Evolutionary conservation across 2,113 vertebrate genomes (phyloP).

Genomic region (Nyctereutes procyonoides): DNA sequence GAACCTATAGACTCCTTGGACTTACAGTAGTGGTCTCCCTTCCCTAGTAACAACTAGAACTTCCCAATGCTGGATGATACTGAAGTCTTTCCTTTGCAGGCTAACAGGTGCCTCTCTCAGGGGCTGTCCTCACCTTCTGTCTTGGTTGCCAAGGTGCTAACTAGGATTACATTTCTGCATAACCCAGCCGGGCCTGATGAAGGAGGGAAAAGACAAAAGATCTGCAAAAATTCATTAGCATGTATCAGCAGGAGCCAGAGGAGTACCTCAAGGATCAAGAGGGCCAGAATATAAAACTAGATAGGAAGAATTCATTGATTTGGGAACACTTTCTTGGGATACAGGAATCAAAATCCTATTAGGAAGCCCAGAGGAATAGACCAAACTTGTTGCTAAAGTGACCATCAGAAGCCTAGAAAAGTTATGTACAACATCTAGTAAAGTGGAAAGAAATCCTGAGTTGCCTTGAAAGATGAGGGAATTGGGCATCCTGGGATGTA

Average conservation of each 20-base stretch:
- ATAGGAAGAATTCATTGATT: not conserved
- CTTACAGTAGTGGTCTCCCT: not conserved
- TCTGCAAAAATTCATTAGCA: not conserved
- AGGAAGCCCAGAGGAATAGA: not conserved
- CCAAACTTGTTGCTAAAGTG: not conserved
- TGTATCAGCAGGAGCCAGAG: not conserved
- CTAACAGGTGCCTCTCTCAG: not conserved
- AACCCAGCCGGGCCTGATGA: not conserved
- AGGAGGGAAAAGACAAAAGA: not conserved
- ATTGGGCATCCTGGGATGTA: not conserved
- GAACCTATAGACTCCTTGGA: not conserved
- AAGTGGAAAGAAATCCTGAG: slow-evolving; percentile 16
- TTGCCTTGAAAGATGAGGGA: not conserved
- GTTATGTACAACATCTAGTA: not conserved
- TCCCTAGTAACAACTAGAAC: not conserved
- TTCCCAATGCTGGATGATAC: not conserved
- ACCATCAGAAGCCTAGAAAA: not conserved
- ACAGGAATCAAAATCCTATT: not conserved
- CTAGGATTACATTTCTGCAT: not conserved
- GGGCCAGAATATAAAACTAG: not conserved
- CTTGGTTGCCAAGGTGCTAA: not conserved
- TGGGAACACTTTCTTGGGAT: not conserved
- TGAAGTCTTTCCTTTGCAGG: not conserved
- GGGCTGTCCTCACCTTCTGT: not conserved
- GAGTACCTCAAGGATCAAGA: not conserved